Conservation (phyloP, 2,113 vertebrate genomes). For the Archilochus colubris region DNA sequence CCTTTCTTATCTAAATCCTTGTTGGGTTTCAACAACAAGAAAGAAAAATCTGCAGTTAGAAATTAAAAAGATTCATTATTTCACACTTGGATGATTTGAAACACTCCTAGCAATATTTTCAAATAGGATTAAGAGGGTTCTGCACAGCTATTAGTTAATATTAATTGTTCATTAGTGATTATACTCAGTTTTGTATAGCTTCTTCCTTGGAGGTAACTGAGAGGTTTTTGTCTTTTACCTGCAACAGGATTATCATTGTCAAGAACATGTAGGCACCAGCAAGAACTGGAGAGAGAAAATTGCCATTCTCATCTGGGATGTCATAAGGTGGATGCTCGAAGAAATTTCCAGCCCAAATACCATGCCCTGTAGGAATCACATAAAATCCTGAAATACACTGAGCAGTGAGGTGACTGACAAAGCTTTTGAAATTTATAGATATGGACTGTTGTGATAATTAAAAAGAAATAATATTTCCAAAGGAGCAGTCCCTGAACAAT, state of each 20-base stretch:
- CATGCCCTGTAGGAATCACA: constrained; percentile 80
- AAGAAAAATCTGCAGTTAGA: background rate
- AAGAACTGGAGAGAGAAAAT: constrained; percentile 72
- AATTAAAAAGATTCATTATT: background rate
- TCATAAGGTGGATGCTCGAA: constrained; percentile 82
- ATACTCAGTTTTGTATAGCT: background rate
- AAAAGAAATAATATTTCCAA: background rate
- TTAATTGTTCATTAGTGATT: background rate
- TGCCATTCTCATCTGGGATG: constrained; percentile 76
- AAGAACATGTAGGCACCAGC: constrained; percentile 91
- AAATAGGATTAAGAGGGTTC: background rate
- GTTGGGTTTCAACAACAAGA: background rate
- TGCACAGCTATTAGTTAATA: background rate
- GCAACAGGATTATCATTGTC: constrained; percentile 95
- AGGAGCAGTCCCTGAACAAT: background rate
- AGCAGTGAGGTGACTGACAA: background rate
- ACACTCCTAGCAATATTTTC: background rate
- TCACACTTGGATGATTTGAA: background rate
- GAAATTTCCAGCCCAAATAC: constrained; percentile 82
- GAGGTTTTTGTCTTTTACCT: constrained; percentile 78
- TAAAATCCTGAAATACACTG: background rate
- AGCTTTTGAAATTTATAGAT: background rate
- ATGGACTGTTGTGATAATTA: no score
- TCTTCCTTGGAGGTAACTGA: background rate
- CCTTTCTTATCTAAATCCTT: background rate